Evolutionary conservation across 2,888 invertebrate genomes (phyloP).

Genomic region (Nomada ferruginata): DNA sequence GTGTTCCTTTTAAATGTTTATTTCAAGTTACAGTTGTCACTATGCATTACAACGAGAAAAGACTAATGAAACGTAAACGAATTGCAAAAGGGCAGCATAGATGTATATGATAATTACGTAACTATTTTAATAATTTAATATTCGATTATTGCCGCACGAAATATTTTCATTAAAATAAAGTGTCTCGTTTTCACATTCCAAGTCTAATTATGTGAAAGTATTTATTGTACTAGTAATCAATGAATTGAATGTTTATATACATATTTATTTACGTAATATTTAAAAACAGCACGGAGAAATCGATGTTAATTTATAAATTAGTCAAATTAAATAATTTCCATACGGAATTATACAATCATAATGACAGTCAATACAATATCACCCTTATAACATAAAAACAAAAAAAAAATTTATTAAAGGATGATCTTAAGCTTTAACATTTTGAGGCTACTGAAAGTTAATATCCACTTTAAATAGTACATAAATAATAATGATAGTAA

Average conservation of each 20-base stretch:
- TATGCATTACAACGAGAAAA: constrained; percentile 41
- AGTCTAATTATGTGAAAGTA: constrained; percentile 42
- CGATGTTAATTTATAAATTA: constrained; percentile 39
- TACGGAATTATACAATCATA: constrained; percentile 30
- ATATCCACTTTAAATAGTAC: constrained; percentile 33
- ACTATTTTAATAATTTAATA: constrained; percentile 39
- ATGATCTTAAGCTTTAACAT: constrained; percentile 47
- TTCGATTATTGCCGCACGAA: constrained; percentile 27
- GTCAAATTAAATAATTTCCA: constrained; percentile 26
- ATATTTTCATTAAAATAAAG: constrained; percentile 51
- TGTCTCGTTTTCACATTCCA: constrained; percentile 56
- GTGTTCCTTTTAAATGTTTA: constrained; percentile 10
- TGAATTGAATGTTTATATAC: constrained; percentile 37
- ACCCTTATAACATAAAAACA: constrained; percentile 49
- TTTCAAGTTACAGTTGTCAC: constrained; percentile 14
- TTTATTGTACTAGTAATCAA: constrained; percentile 41
- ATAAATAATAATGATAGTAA: constrained; percentile 36
- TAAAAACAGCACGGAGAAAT: constrained; percentile 28
- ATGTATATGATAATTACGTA: constrained; percentile 28
- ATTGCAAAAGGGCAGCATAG: constrained; percentile 23
- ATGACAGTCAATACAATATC: constrained; percentile 55
- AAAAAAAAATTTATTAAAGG: constrained; percentile 35
- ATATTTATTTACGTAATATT: constrained; percentile 36
- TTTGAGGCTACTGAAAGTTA: constrained; percentile 35
- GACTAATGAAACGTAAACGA: constrained; percentile 28